phyloP scores from a whole-genome alignment of 1,140 invertebrate genomes.

The Colletes latitarsis region DNA sequence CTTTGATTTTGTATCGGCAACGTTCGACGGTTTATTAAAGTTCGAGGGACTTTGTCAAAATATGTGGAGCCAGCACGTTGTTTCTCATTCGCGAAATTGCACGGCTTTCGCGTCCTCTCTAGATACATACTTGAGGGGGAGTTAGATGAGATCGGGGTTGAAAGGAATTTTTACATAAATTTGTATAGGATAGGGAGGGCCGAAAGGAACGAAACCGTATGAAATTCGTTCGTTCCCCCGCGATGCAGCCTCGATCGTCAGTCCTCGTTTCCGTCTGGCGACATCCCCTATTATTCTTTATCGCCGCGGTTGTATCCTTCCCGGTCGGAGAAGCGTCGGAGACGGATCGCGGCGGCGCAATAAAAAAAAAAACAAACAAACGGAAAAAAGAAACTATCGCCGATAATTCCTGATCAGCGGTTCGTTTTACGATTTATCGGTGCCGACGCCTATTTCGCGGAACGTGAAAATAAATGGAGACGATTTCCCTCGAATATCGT shows the following conservation, averaged over 20 bases:
- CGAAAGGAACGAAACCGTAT: slow-evolving; percentile 38
- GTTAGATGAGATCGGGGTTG: not conserved
- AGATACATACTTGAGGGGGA: not conserved
- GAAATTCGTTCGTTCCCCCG: slow-evolving; percentile 23
- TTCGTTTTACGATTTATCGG: slow-evolving; percentile 20
- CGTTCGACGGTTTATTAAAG: slow-evolving; percentile 26
- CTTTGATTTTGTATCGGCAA: not conserved
- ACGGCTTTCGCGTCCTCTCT: not conserved
- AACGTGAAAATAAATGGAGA: slow-evolving; percentile 39
- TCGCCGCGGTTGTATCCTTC: not conserved
- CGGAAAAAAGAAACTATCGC: not conserved
- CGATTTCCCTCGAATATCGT: slow-evolving; percentile 23
- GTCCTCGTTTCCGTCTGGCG: slow-evolving; percentile 35
- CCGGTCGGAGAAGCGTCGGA: not conserved
- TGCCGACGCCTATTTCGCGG: not conserved
- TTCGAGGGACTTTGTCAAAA: not conserved
- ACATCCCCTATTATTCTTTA: slow-evolving; percentile 48
- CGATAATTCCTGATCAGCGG: slow-evolving; percentile 35
- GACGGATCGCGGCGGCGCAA: not conserved
- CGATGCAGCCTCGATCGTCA: slow-evolving; percentile 18
- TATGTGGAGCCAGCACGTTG: not conserved
- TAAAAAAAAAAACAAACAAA: not conserved
- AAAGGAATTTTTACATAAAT: slow-evolving; percentile 40
- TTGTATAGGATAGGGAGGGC: not conserved
- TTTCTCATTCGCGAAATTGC: not conserved